These are phyloP conservation scores for Andrena hattorfiana DNA, from an alignment of 2,888 invertebrate species.

Conservation along the genomic window DNA sequence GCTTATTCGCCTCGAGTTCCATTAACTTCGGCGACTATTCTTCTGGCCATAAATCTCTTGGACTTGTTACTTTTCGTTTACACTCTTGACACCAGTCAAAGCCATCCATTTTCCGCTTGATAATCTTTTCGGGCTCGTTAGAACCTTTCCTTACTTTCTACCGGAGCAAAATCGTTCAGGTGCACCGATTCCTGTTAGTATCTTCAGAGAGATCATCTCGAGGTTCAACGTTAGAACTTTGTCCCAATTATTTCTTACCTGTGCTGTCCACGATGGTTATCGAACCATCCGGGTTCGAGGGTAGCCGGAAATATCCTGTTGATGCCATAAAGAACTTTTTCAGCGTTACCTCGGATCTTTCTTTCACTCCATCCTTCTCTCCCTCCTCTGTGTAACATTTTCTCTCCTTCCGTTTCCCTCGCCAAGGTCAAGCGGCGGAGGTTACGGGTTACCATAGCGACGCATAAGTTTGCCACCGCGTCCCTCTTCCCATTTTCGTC, in stretches of 20 bases:
- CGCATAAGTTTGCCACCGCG: conserved; percentile 78
- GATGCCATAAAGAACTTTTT: conserved; percentile 25
- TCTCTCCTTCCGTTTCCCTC: conserved; percentile 28
- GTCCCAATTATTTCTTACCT: conserved; percentile 36
- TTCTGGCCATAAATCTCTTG: neutral
- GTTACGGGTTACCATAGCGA: conserved; percentile 78
- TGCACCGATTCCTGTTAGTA: too few relatives aligned
- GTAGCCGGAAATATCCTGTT: conserved; percentile 38
- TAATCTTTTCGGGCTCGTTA: too few relatives aligned
- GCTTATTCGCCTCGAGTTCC: neutral
- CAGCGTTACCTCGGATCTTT: conserved; percentile 21
- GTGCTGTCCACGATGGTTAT: conserved; percentile 7
- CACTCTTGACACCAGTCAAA: neutral
- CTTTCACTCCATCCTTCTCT: conserved; percentile 9
- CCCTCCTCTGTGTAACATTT: conserved; percentile 12
- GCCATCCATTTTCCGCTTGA: neutral
- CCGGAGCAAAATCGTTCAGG: too few relatives aligned
- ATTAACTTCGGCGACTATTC: conserved; percentile 8
- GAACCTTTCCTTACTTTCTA: too few relatives aligned
- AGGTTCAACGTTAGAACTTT: neutral
- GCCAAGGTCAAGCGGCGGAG: conserved; percentile 78
- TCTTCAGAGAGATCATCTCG: neutral
- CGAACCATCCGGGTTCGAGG: neutral
- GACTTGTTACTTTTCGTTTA: conserved; percentile 12
- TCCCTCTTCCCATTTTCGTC: conserved; percentile 68